phyloP scores from a whole-genome alignment of 2,797 vertebrate genomes.

The Salarias fasciatus region DNA sequence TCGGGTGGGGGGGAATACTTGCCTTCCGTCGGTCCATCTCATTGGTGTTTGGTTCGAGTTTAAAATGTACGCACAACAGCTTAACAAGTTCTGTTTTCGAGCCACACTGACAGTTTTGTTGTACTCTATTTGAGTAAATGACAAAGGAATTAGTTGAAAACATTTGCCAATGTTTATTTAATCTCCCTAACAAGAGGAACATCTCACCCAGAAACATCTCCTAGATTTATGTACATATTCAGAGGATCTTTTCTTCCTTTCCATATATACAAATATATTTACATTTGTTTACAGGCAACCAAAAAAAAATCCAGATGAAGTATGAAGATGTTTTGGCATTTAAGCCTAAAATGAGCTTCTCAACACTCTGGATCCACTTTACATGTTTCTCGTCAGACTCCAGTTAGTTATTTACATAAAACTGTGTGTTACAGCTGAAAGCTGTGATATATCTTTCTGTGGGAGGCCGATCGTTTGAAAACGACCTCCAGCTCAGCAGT shows the following conservation, averaged over 20 bases:
- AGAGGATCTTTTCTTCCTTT: conserved; percentile 55
- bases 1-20: conserved; percentile 40
- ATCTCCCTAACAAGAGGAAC: conserved; percentile 64
- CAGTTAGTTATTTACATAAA: no score
- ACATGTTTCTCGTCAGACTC: no score
- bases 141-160: conserved; percentile 50
- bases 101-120: background rate
- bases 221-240: conserved; percentile 74
- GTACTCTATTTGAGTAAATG: background rate
- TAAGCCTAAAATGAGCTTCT: background rate
- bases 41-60: background rate
- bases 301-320: conserved; percentile 40
- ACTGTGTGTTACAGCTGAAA: no score
- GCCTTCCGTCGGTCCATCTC: conserved; percentile 16
- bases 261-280: conserved; percentile 80
- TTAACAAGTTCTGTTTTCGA: background rate
- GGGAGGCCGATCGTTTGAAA: no score
- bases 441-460: no score
- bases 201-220: conserved; percentile 49
- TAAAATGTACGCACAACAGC: background rate
- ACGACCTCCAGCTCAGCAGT: no score
- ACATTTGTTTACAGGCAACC: conserved; percentile 78
- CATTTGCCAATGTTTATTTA: conserved; percentile 75
- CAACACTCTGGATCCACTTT: no score
- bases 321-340: conserved; percentile 47